Evolutionary conservation across 2,113 vertebrate genomes (phyloP).

Genomic region (Stercorarius parasiticus): DNA sequence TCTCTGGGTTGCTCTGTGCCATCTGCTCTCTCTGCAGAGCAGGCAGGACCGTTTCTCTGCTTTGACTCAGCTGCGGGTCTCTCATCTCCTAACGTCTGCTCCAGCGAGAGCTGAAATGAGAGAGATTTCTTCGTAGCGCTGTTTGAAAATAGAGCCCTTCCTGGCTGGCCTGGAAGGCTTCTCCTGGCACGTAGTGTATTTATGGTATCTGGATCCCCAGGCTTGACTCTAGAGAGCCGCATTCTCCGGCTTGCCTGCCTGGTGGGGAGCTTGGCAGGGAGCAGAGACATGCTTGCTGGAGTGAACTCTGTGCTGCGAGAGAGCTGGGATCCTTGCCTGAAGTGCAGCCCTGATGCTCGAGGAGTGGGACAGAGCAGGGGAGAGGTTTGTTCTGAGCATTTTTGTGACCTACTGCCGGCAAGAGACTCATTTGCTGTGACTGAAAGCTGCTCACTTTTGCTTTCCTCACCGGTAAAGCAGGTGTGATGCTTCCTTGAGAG

Average conservation of each 20-base stretch:
- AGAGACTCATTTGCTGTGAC: not conserved
- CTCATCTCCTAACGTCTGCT: not conserved
- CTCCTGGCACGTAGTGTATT: not conserved
- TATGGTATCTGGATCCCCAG: not conserved
- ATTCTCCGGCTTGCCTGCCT: not conserved
- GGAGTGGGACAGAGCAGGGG: not conserved
- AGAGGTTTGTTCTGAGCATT: not conserved
- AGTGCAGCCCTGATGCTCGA: not conserved
- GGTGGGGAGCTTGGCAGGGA: not conserved
- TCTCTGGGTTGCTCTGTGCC: not conserved
- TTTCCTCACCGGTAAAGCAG: not conserved
- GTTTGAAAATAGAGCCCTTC: constrained; percentile 1
- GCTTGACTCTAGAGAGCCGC: not conserved
- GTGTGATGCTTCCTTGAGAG: not conserved
- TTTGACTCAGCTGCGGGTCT: not conserved
- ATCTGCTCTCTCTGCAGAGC: not conserved
- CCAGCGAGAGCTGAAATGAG: not conserved
- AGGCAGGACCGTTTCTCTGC: not conserved
- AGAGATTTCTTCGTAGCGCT: not conserved
- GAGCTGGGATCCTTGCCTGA: not conserved
- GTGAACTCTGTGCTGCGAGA: not conserved
- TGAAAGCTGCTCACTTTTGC: not conserved
- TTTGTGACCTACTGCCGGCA: not conserved
- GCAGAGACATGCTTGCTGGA: not conserved
- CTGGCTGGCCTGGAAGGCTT: not conserved